phyloP scores from a whole-genome alignment of 1,140 invertebrate genomes.

The Aphaenogaster floridana region DNA sequence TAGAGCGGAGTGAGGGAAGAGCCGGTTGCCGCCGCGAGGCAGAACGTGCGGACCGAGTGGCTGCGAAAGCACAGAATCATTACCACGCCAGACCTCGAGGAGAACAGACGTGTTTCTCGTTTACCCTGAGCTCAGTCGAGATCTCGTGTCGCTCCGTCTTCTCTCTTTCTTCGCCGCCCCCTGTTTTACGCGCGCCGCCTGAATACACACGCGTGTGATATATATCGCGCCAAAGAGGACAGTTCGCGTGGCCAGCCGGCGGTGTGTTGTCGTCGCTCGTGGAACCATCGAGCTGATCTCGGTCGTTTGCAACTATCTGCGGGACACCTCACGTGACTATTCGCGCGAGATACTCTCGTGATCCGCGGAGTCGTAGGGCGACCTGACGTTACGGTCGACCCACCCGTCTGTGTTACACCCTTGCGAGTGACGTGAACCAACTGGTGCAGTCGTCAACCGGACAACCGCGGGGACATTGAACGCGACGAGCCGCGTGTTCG shows the following conservation, averaged over 20 bases:
- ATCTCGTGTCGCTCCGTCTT: slow-evolving; percentile 77
- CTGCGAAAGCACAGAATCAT: slow-evolving; percentile 83
- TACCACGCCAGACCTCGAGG: slow-evolving; percentile 85
- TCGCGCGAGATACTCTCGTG: slow-evolving; percentile 46
- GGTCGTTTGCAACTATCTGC: slow-evolving; percentile 24
- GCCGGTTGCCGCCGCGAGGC: slow-evolving; percentile 65
- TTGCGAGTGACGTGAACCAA: slow-evolving; percentile 33
- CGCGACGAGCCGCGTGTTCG: neutral
- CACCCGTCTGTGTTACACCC: slow-evolving; percentile 17
- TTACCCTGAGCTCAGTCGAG: slow-evolving; percentile 83
- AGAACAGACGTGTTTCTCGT: slow-evolving; percentile 84
- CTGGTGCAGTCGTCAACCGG: slow-evolving; percentile 1
- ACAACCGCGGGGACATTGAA: neutral
- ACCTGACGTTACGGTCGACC: slow-evolving; percentile 1
- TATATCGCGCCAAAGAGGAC: slow-evolving; percentile 62
- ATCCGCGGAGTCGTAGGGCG: slow-evolving; percentile 51
- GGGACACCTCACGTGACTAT: slow-evolving; percentile 19
- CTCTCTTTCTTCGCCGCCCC: slow-evolving; percentile 24
- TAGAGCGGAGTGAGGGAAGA: slow-evolving; percentile 42
- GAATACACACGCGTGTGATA: slow-evolving; percentile 64
- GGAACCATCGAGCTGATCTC: neutral
- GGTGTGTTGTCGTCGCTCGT: neutral
- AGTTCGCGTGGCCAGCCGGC: slow-evolving; percentile 27
- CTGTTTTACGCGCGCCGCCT: slow-evolving; percentile 48
- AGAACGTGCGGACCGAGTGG: slow-evolving; percentile 74